A percentile compares a stretch with the other conserved stretches of the same genome.
Conservation (phyloP, 1,140 invertebrate species). For the Tetragonula clypearis region DNA sequence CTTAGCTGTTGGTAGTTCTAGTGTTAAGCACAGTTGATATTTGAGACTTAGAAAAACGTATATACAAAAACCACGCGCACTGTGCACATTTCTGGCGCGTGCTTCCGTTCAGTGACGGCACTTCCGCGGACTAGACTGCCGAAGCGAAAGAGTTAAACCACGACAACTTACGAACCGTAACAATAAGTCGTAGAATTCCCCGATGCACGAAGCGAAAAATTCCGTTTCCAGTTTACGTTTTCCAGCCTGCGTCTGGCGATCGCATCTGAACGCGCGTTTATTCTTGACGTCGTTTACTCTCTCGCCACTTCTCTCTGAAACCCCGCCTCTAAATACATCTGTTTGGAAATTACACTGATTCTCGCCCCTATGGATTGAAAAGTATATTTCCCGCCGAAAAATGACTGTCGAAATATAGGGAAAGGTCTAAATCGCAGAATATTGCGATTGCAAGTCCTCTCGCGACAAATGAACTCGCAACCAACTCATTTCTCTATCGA, state of each 20-base stretch:
- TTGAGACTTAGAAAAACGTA: too few relatives aligned
- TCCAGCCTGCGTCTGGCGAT: background rate
- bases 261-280: conserved; percentile 8
- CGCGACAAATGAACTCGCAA: background rate
- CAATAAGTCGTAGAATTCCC: background rate
- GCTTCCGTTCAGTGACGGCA: too few relatives aligned
- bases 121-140: too few relatives aligned
- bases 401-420: too few relatives aligned
- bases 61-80: too few relatives aligned
- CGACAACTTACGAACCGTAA: background rate
- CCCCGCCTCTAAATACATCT: background rate
- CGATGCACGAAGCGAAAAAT: background rate
- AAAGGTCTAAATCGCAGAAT: too few relatives aligned
- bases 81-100: too few relatives aligned
- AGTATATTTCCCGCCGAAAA: background rate
- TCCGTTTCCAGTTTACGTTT: background rate
- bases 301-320: too few relatives aligned
- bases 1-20: too few relatives aligned
- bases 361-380: background rate
- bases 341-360: too few relatives aligned
- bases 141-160: background rate
- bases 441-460: too few relatives aligned
- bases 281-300: conserved; percentile 6
- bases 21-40: too few relatives aligned
- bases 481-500: background rate